A percentile compares a stretch with the other conserved stretches of the same genome.
These are phyloP conservation scores for Oikopleura vanhoeffeni DNA, from an alignment of 23 tunicate species.

Conservation along the genomic window DNA sequence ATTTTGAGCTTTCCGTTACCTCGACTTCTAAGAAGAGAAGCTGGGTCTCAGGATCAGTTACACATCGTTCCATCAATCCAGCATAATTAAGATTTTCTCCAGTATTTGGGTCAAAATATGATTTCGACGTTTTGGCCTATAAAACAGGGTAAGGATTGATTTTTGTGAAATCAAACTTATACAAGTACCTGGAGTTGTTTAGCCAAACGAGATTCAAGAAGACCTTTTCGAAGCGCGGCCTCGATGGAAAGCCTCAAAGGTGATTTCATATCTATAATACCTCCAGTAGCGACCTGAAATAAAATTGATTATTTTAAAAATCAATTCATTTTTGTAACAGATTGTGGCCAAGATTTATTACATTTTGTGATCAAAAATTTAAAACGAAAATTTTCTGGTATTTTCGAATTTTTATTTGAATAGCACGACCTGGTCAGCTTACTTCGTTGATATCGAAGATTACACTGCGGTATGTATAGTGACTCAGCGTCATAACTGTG, in stretches of 20 bases:
- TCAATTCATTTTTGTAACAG: background rate
- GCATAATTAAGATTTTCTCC: slow-evolving; percentile 95
- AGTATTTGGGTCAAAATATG: slow-evolving; percentile 85
- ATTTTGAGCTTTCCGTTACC: background rate
- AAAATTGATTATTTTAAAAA: background rate
- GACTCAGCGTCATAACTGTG: no score
- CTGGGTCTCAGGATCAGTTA: background rate
- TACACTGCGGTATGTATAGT: no score
- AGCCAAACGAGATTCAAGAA: slow-evolving; percentile 43
- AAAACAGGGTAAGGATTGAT: background rate
- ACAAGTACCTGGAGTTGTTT: slow-evolving; percentile 25
- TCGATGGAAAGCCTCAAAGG: slow-evolving; percentile 57
- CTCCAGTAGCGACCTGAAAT: slow-evolving; percentile 99
- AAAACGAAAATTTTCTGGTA: background rate
- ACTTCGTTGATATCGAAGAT: no score
- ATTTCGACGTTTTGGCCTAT: slow-evolving; percentile 31
- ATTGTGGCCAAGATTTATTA: background rate
- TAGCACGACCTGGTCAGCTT: no score
- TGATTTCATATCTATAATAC: slow-evolving; percentile 54
- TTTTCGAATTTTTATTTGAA: no score
- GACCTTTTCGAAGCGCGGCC: slow-evolving; percentile 51
- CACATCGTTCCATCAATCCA: slow-evolving; percentile 78
- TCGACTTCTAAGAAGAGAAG: background rate
- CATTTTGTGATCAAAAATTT: background rate
- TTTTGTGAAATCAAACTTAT: background rate